Evolutionary conservation across 2,113 vertebrate species (phyloP).

Genomic region (Brachypodius melanocephalos): DNA sequence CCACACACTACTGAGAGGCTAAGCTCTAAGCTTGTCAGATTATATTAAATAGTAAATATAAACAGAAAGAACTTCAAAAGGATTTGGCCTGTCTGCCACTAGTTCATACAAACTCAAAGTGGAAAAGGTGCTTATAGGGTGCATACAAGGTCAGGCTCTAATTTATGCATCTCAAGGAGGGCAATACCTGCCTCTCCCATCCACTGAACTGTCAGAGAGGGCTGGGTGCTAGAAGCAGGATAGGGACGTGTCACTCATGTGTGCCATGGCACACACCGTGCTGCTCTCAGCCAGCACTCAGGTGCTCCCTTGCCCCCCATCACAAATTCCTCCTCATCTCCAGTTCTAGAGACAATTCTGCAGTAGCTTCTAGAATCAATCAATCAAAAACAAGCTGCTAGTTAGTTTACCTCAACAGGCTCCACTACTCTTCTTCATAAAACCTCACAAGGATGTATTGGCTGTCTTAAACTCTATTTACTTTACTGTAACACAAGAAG

Average conservation of each 20-base stretch:
- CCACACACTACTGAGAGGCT: neutral
- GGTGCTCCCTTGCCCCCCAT: fast-evolving
- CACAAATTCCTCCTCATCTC: neutral
- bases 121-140: neutral
- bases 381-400: neutral
- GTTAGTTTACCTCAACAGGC: neutral
- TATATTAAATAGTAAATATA: neutral
- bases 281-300: neutral
- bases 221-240: neutral
- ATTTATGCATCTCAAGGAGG: neutral
- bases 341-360: neutral
- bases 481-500: neutral
- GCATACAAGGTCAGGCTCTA: neutral
- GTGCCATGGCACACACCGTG: neutral
- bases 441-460: neutral
- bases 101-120: neutral
- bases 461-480: neutral
- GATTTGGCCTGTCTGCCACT: neutral
- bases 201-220: neutral
- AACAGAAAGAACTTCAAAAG: slow-evolving; percentile 13
- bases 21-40: neutral
- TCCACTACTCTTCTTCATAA: neutral
- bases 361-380: neutral
- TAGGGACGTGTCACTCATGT: neutral
- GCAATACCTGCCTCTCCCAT: neutral